Percentiles rank a stretch among this genome's conserved stretches.
Evolutionary conservation across 1,140 invertebrate genomes (phyloP).

Genomic region (Chironomus striatipennis): DNA sequence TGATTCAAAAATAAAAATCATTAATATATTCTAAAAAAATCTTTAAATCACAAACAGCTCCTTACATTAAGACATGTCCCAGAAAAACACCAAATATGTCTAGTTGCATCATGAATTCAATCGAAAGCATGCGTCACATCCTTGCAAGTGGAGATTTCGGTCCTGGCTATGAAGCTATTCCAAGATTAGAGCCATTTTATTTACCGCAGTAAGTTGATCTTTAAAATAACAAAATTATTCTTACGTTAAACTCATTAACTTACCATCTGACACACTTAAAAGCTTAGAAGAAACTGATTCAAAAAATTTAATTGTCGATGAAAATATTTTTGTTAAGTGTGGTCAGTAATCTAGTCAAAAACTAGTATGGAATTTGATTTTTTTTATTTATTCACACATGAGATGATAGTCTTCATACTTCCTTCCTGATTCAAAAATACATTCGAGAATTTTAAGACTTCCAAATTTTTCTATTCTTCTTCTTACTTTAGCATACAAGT

Average conservation of each 20-base stretch:
- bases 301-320: too few relatives aligned
- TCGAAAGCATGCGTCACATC: neutral
- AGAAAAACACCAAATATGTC: neutral
- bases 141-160: neutral
- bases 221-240: neutral
- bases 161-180: neutral
- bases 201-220: neutral
- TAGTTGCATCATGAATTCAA: neutral
- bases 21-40: too few relatives aligned
- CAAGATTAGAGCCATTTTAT: neutral
- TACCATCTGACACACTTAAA: too few relatives aligned
- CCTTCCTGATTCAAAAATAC: too few relatives aligned
- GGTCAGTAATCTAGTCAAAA: too few relatives aligned
- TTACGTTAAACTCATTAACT: too few relatives aligned
- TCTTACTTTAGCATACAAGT: neutral
- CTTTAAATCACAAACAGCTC: neutral
- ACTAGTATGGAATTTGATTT: too few relatives aligned
- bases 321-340: too few relatives aligned
- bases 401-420: too few relatives aligned
- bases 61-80: neutral
- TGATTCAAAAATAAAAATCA: too few relatives aligned
- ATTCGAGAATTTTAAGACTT: neutral
- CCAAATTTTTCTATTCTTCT: neutral
- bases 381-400: too few relatives aligned
- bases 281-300: too few relatives aligned